A percentile compares a stretch with the other conserved stretches of the same genome.
These are phyloP conservation scores for Leucosticte australis DNA, from an alignment of 2,113 vertebrate species.

Conservation along the genomic window DNA sequence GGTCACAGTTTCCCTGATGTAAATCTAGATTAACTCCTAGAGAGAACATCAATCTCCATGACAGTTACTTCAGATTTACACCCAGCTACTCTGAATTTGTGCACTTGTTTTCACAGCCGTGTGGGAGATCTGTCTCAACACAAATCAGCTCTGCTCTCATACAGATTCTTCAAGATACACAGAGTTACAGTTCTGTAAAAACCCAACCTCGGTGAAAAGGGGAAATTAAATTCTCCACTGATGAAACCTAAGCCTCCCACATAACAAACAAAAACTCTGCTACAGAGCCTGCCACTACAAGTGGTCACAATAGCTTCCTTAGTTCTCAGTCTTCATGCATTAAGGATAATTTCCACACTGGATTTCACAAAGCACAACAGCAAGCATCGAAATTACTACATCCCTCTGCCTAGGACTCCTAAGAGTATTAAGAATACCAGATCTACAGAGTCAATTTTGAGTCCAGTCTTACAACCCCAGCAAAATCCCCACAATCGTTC, in stretches of 20 bases:
- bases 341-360: background rate
- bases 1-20: constrained; percentile 28
- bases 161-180: constrained; percentile 30
- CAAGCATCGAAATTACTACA: background rate
- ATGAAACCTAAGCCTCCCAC: constrained; percentile 6
- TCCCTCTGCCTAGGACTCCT: background rate
- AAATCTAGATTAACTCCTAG: constrained; percentile 46
- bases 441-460: background rate
- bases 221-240: constrained; percentile 11
- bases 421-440: background rate
- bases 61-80: constrained; percentile 55
- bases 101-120: constrained; percentile 46
- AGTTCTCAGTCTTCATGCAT: background rate
- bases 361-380: background rate
- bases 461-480: background rate
- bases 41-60: constrained; percentile 43
- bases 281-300: background rate
- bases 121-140: constrained; percentile 64
- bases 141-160: constrained; percentile 47
- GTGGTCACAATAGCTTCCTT: background rate
- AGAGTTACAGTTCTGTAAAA: constrained; percentile 39
- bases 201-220: background rate
- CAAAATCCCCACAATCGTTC: background rate
- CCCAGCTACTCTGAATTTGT: constrained; percentile 40
- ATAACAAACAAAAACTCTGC: background rate